Evolutionary conservation across 1,140 invertebrate species (phyloP).

Genomic region (Anastrepha ludens): DNA sequence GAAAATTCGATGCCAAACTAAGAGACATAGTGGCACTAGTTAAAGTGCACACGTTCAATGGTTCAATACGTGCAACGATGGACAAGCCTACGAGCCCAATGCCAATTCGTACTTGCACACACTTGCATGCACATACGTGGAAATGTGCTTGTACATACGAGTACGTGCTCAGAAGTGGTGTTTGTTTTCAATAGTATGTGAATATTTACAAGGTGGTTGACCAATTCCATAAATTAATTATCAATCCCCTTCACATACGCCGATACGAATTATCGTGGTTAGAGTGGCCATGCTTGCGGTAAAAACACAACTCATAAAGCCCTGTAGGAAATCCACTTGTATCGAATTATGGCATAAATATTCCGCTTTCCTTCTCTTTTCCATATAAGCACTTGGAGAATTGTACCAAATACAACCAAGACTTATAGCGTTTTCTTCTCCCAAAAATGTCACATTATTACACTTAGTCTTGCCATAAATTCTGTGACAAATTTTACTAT

Average conservation of each 20-base stretch:
- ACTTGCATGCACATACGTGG: neutral
- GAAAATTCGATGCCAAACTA: neutral
- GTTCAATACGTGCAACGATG: neutral
- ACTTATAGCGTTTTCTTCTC: too few relatives aligned
- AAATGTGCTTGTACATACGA: neutral
- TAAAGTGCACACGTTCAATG: neutral
- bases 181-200: neutral
- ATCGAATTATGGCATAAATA: too few relatives aligned
- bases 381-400: too few relatives aligned
- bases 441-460: too few relatives aligned
- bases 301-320: too few relatives aligned
- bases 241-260: neutral
- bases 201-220: constrained; percentile 10
- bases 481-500: too few relatives aligned
- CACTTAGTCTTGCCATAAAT: too few relatives aligned
- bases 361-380: too few relatives aligned
- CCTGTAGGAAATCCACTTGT: too few relatives aligned
- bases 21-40: neutral
- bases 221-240: constrained; percentile 23
- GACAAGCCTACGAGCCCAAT: neutral
- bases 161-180: neutral
- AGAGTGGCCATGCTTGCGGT: neutral
- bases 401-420: too few relatives aligned
- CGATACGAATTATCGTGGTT: neutral
- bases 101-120: neutral